Evolutionary conservation across 2,113 vertebrate genomes (phyloP).

Genomic region (Mastomys coucha): DNA sequence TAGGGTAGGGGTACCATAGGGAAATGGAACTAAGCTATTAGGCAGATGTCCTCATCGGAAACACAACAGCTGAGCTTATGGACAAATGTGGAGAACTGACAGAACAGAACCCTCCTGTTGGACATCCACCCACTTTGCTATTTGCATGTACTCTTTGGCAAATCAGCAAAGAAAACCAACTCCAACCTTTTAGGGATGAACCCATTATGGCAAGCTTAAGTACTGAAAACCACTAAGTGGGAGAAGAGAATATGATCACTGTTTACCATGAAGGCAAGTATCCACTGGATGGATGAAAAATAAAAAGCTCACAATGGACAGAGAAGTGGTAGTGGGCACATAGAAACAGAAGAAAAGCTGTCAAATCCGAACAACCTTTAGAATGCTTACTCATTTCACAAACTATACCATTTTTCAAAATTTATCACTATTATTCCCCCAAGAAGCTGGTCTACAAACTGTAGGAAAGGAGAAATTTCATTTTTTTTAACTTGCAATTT

Average conservation of each 20-base stretch:
- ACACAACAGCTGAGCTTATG: neutral
- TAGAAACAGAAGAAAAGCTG: slow-evolving; percentile 50
- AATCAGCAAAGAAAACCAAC: neutral
- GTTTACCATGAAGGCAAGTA: slow-evolving; percentile 9
- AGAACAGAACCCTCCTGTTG: neutral
- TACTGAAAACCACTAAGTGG: slow-evolving; percentile 59
- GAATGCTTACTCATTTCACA: neutral
- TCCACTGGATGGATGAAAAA: slow-evolving; percentile 56
- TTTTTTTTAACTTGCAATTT: slow-evolving; percentile 37
- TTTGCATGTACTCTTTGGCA: neutral
- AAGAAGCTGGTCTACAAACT: slow-evolving; percentile 19
- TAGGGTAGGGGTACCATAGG: accelerated
- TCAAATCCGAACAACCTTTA: slow-evolving; percentile 44
- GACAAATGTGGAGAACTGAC: neutral
- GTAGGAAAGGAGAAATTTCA: neutral
- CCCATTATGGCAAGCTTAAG: slow-evolving; percentile 58
- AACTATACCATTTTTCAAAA: slow-evolving; percentile 25
- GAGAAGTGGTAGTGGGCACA: slow-evolving; percentile 12
- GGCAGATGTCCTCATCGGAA: neutral
- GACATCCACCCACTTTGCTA: neutral
- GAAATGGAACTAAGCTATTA: neutral
- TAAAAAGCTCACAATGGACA: slow-evolving; percentile 32
- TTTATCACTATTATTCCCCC: neutral
- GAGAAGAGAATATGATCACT: slow-evolving; percentile 29
- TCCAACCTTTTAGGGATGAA: slow-evolving; percentile 29